A percentile compares a stretch with the other conserved stretches of the same genome.
These are phyloP conservation scores for Musca vetustissima DNA, from an alignment of 1,140 invertebrate species.

Conservation along the genomic window DNA sequence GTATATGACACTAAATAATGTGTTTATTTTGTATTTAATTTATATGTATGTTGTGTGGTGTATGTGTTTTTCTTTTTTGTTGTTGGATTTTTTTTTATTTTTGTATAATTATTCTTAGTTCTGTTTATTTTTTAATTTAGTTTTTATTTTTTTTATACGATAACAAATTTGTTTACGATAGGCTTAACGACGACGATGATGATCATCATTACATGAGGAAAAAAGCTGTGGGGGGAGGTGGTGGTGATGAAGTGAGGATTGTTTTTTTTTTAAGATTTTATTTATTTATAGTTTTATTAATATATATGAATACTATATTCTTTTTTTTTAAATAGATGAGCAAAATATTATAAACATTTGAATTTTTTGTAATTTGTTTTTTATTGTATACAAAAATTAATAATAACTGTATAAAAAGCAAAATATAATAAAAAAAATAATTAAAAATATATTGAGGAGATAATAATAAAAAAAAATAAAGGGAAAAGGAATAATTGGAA, in stretches of 20 bases:
- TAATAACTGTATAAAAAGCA: slow-evolving; percentile 1
- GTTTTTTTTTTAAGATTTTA: slow-evolving; percentile 6
- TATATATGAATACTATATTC: background rate
- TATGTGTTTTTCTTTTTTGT: background rate
- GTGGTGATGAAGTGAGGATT: no score
- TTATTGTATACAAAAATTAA: slow-evolving; percentile 10
- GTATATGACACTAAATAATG: slow-evolving; percentile 23
- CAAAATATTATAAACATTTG: no score
- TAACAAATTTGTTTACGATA: slow-evolving; percentile 15
- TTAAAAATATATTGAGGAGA: background rate
- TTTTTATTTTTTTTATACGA: slow-evolving; percentile 24
- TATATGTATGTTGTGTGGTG: slow-evolving; percentile 15
- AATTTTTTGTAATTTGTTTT: no score
- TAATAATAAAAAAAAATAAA: slow-evolving; percentile 1
- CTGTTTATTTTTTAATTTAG: background rate
- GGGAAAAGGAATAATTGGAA: no score
- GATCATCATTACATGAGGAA: background rate
- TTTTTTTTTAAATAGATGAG: background rate
- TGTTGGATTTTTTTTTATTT: background rate
- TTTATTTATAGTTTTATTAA: slow-evolving; percentile 8
- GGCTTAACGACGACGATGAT: no score
- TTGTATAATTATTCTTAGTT: background rate
- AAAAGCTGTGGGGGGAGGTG: background rate
- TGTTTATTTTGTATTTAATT: slow-evolving; percentile 14
- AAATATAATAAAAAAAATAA: slow-evolving; percentile 11